Base-by-base conservation (phyloP, 2,888 invertebrate species). In the Euzophera pinguis region DNA sequence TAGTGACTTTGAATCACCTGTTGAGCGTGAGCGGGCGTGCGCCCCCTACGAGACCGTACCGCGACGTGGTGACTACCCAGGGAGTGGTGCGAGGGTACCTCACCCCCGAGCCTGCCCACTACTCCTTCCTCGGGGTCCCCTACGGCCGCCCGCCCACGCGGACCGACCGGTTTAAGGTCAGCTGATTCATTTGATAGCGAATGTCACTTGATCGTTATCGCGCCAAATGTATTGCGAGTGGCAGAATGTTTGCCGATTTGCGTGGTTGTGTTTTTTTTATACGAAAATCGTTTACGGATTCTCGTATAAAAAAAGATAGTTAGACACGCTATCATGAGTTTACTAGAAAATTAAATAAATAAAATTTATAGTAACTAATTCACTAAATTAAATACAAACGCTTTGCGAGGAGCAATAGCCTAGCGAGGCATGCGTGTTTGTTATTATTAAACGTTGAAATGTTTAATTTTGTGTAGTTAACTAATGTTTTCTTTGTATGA, bases 91-190 rank as follows among this genome's bases (percentile, higher is more conserved):
- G 89, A 34, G 89, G 89, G 47, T 87, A 87, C 71, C 66, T 75
- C 58, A 59, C 62, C 55, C 63, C 74, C 47, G 58, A 53, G 51
- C 76, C 77, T 47, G 76, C 82, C 39, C 79, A 86, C 73, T 85
- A 73, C 68, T 77, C 76, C 52, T 90, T 71, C 78, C 79, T 84
- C 64, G 89, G 89, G 43, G 60, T 90, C 42, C 86, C 87, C 43
- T 89, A 89, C 76, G 88, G 82, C 50, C 75, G 71, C 58, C 67
- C 32, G 32, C 32, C 80, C 37, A 80, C 74, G 2, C 67, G 57
- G 7, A 52, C 47, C 56, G 59, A 73, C 74, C 74, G 84, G 67
- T 87, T 81, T 67, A 81, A 86, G 86, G 89, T 87, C 70, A 76
- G 75, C 64, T 59, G 59, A 58, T 69, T 62, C 57, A 67, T 73